Conservation (phyloP, 2,888 invertebrate genomes). For the Amiota mariae region DNA sequence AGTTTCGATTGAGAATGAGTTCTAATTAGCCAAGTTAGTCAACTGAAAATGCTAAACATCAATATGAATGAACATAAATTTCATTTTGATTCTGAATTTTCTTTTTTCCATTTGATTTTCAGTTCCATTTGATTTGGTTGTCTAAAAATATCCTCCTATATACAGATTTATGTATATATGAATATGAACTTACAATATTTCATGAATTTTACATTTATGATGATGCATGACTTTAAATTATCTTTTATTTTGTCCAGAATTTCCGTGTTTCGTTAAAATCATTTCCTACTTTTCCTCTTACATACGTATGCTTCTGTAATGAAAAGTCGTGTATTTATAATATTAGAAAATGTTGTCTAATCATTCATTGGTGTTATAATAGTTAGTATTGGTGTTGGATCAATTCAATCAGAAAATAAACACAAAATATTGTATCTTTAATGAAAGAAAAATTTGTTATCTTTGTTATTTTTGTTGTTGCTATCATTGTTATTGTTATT, state of each 20-base stretch:
- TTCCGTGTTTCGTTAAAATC: neutral
- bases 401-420: too few relatives aligned
- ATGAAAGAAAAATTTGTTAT: neutral
- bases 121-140: neutral
- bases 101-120: conserved; percentile 5
- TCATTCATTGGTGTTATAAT: conserved; percentile 44
- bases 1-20: conserved; percentile 18
- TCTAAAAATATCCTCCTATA: neutral
- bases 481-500: conserved; percentile 33
- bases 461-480: conserved; percentile 34
- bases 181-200: neutral
- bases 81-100: neutral
- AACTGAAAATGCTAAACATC: conserved; percentile 52
- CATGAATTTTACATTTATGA: neutral
- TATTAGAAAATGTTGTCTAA: conserved; percentile 42
- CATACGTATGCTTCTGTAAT: neutral
- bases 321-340: too few relatives aligned
- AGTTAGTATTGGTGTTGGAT: too few relatives aligned
- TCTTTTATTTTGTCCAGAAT: neutral
- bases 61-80: conserved; percentile 10
- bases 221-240: neutral
- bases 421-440: too few relatives aligned
- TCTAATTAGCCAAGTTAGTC: conserved; percentile 58
- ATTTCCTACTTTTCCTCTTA: neutral
- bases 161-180: neutral